Base-by-base conservation (phyloP, 2,888 invertebrate species). In the Lithosia quadra region DNA sequence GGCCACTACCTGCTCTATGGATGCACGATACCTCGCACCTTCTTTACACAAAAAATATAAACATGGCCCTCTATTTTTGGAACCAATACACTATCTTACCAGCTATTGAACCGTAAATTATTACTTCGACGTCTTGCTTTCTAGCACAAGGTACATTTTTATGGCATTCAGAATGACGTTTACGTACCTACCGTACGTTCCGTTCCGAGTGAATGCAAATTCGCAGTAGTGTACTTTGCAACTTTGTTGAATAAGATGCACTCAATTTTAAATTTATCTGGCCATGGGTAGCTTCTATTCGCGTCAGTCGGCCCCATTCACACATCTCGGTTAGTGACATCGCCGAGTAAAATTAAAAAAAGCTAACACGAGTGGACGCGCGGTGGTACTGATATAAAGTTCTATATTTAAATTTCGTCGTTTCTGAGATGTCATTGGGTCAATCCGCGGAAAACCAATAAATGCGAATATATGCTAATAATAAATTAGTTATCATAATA, bases 331-430 rank as follows among this genome's bases (percentile, higher is more conserved):
- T 89, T 90, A 90, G 90, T 91, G 92, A 91, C 92, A 92, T 90
- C 90, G 85, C 80, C 80, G 86, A 83, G 84, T 84, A 77, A 88
- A 91, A 89, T 87, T 80, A 87, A 91, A 91, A 89, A 89, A 87
- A 88, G 87, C 88, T 68, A 71, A 79, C 76, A 77, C 36, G 72
- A 82, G 79, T 85, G 83, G 78, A 80, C 81, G 78, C 77, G 83
- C 74, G 76, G 80, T 70, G 79, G 78, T 90, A 87, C 91, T 91
- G 88, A 90, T 93, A 93, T 93, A 93, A 93, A 93, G 90, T 92
- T 94, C 94, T 93, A 94, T 89, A 89, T 92, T 91, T 91, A 88
- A 91, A 92, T 87, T 88, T 86, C 87, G 84, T 88, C 88, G 89
- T 84, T 84, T 72, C 74, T 74, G 83, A 83, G 83, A 84, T n/a